phyloP scores from a whole-genome alignment of 2,888 invertebrate species.

The Sipha maydis region DNA sequence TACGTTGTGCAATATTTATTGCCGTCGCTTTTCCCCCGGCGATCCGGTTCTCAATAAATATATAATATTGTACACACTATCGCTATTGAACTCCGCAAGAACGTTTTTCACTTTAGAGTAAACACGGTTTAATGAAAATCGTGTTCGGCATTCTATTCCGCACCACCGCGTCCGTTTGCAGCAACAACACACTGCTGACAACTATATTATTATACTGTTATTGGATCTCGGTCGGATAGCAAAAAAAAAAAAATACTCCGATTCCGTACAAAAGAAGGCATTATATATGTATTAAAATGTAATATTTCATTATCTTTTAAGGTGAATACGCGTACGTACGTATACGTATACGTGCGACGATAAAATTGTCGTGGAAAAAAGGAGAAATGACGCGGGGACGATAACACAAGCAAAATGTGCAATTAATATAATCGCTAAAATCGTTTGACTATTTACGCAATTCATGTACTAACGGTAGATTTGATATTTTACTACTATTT shows the following conservation, averaged over 20 bases:
- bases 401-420: no score
- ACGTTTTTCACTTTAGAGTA: conserved; percentile 18
- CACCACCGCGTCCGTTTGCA: background rate
- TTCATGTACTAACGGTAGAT: no score
- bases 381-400: no score
- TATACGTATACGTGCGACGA: no score
- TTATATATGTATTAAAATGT: no score
- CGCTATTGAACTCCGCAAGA: background rate
- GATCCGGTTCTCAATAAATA: conserved; percentile 22
- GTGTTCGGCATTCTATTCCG: conserved; percentile 13
- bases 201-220: background rate
- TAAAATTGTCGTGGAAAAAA: no score
- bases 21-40: background rate
- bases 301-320: no score
- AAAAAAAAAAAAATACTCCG: no score
- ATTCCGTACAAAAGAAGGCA: background rate
- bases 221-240: background rate
- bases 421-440: no score
- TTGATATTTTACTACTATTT: no score
- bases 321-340: no score
- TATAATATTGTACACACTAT: background rate
- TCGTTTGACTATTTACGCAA: no score
- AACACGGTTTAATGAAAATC: conserved; percentile 51
- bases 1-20: background rate
- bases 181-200: background rate